Evolutionary conservation across 2,113 vertebrate species (phyloP).

Genomic region (Oenanthe melanoleuca): DNA sequence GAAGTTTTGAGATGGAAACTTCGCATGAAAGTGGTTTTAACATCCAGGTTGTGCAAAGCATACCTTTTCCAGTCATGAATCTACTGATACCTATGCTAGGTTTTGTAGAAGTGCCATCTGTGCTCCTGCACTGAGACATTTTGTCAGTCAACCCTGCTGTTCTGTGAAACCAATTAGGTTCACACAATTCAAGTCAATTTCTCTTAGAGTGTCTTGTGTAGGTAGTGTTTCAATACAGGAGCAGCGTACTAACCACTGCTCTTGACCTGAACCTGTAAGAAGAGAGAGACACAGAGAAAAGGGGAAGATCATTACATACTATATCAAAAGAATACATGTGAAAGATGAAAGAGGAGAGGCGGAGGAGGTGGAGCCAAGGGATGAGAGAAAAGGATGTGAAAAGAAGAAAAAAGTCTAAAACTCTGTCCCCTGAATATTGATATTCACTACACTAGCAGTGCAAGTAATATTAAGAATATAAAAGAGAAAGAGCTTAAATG

Average conservation of each 20-base stretch:
- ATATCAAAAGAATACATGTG: constrained; percentile 3
- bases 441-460: neutral
- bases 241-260: constrained; percentile 16
- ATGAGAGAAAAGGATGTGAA: constrained; percentile 27
- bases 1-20: neutral
- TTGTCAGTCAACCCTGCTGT: constrained; percentile 47
- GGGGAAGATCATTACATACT: constrained; percentile 2
- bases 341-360: constrained; percentile 26
- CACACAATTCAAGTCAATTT: constrained; percentile 27
- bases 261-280: constrained; percentile 44
- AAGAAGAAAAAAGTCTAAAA: constrained; percentile 27
- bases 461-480: neutral
- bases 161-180: constrained; percentile 57
- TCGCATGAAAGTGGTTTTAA: neutral
- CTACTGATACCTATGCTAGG: neutral
- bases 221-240: constrained; percentile 29
- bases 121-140: constrained; percentile 20
- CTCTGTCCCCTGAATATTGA: neutral
- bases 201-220: constrained; percentile 17
- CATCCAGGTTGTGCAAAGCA: neutral
- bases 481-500: neutral
- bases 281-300: neutral
- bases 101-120: constrained; percentile 49
- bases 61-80: constrained; percentile 20
- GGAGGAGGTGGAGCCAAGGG: constrained; percentile 38